Evolutionary conservation across 1,140 invertebrate species (phyloP), one percentile per base, ranked within the genome.

Genomic region (Popillia japonica): DNA sequence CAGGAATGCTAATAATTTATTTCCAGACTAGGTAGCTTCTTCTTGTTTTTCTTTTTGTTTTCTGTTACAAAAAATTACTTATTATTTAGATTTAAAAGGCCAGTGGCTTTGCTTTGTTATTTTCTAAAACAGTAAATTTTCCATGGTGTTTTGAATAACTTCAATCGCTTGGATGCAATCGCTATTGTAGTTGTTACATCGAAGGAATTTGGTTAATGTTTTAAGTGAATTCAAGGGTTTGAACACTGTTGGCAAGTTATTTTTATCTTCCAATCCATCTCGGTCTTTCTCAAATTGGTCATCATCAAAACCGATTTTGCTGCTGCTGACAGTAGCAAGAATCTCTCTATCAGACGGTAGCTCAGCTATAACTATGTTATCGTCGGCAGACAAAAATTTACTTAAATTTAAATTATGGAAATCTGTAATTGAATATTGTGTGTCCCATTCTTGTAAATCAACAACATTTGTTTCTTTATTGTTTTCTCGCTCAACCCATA

Each of bases 91-190:
- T 48, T 48, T 17, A 48, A 2, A 48, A 48, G 8, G 44, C 8
- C 44, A 48, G 44, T 48, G 44, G 8, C 8, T 14, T 48, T 17
- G 44, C 44, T 48, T 48, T 48, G 44, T 48, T 48, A 48, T 48
- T 48, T 17, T 48, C 44, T 48, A 48, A 48, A 48, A 48, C 44
- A 48, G 44, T 48, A 48, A n/a, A n/a, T 48, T 48, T 17, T 48
- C 2, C 2, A 48, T 17, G 44, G 44, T 48, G 44, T 48, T 48
- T 34, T 34, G 27, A 34, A 48, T 48, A 48, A 17, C 44, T 10
- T 48, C 44, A 48, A 48, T 48, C 44, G 44, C 44, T 48, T 48
- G 44, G 8, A 48, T 48, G 44, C 6, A 48, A 48, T 48, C 44
- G n/a, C 6, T 48, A 48, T 48, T 48, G 44, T 3, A 48, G 44